Percentiles rank a stretch among this genome's conserved stretches.
Evolutionary conservation across 35 echinoderm and acorn worm species (phyloP).

Genomic region (Acanthaster planci): DNA sequence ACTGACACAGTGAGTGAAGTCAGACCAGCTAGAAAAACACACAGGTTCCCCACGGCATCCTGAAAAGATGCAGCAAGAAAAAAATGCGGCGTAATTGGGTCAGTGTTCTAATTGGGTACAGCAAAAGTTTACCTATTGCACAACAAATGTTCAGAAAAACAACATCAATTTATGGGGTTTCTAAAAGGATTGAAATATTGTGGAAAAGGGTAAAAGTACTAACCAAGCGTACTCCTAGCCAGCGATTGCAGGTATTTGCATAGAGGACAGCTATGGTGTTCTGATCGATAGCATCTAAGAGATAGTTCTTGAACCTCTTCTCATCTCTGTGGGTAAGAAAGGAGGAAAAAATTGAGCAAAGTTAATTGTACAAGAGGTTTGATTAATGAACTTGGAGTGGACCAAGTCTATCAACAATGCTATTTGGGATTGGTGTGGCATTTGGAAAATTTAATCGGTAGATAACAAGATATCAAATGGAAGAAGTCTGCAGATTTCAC

Average conservation of each 20-base stretch:
- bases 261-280: constrained; percentile 3
- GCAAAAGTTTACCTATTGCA: background rate
- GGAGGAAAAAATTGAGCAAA: too few species aligned
- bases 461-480: too few species aligned
- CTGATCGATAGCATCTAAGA: constrained; percentile 23
- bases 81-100: background rate
- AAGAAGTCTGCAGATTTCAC: too few species aligned
- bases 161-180: background rate
- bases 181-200: background rate
- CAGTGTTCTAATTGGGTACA: too few species aligned
- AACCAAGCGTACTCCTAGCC: constrained; percentile 35
- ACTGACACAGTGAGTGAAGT: constrained; percentile 20
- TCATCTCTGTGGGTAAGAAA: constrained; percentile 24
- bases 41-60: constrained; percentile 39
- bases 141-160: background rate
- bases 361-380: too few species aligned
- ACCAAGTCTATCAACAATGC: too few species aligned
- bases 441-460: too few species aligned
- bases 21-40: constrained; percentile 43
- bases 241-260: constrained; percentile 13
- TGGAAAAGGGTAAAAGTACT: background rate
- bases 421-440: too few species aligned
- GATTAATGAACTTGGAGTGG: too few species aligned
- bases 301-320: background rate
- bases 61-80: background rate